A percentile compares a stretch with the other conserved stretches of the same genome.
Conservation (phyloP, 1,140 invertebrate genomes). For the Bradynema listronoti region DNA sequence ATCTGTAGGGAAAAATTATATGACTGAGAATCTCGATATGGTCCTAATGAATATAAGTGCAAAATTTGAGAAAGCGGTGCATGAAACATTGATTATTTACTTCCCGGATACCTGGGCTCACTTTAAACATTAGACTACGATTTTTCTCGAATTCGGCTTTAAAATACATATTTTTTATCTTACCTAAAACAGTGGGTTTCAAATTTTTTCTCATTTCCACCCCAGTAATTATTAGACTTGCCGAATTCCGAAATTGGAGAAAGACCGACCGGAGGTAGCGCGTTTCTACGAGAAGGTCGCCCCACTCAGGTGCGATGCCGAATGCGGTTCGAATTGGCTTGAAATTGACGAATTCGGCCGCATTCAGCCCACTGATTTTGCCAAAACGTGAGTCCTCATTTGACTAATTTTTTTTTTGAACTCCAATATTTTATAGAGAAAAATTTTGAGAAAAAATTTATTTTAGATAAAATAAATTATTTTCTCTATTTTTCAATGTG, state of each 20-base stretch:
- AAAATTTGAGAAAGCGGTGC: too few relatives aligned
- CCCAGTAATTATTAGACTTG: constrained; percentile 27
- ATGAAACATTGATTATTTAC: too few relatives aligned
- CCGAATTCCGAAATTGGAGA: constrained; percentile 37
- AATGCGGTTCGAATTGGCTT: constrained; percentile 19
- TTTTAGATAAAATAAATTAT: too few relatives aligned
- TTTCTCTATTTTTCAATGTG: too few relatives aligned
- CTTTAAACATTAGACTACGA: too few relatives aligned
- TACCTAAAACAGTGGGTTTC: too few relatives aligned
- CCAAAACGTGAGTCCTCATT: constrained; percentile 28
- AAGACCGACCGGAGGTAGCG: constrained; percentile 27
- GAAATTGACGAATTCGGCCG: constrained; percentile 27
- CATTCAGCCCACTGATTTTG: constrained; percentile 28
- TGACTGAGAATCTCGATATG: too few relatives aligned
- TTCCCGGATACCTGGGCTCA: too few relatives aligned
- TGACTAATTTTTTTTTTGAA: constrained; percentile 13
- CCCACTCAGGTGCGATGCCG: constrained; percentile 19
- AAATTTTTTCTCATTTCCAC: constrained; percentile 8
- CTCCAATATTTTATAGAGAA: constrained; percentile 4
- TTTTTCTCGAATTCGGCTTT: too few relatives aligned
- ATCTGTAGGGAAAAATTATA: too few relatives aligned
- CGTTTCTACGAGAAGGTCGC: constrained; percentile 28
- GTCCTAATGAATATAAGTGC: too few relatives aligned
- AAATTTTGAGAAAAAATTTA: background rate
- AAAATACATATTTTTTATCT: too few relatives aligned